Evolutionary conservation across 1,140 invertebrate species (phyloP), one percentile per base, ranked within the genome.

Genomic region (Thaumetopoea pityocampa): DNA sequence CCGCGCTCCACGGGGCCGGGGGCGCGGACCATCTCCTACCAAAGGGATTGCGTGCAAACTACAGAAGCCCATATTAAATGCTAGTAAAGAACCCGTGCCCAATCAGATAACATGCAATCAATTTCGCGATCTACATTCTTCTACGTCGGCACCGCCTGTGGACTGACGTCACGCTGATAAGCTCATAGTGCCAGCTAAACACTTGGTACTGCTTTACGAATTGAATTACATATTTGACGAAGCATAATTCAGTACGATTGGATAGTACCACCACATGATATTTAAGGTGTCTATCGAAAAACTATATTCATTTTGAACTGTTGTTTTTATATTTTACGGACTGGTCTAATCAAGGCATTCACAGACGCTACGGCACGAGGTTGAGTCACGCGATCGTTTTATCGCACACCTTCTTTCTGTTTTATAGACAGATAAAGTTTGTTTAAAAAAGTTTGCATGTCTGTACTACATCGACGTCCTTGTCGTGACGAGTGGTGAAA

Each of bases 41-140:
- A 76, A 68, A 72, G 63, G 54, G 57, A 68, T 84, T 73, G 80
- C 79, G 79, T 84, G 79, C 67, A 46, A 60, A 64, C 52, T 51
- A 57, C 66, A 62, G 66, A 70, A 66, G 76, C 77, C 67, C 62
- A 71, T 68, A 79, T 78, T 81, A 79, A 81, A 81, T 67, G 77
- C 70, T 74, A 73, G 74, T 74, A 68, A 78, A 79, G 71, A 81
- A 76, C 67, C 70, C 77, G 77, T 71, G 71, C 74, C 67, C 71
- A 73, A 81, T 80, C 77, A 71, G 79, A 84, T 84, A 81, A 68
- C 72, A 71, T 81, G 76, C 77, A 80, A 84, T 84, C 80, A 80
- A 81, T 77, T 84, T 80, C 69, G 80, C 80, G 76, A 84, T 84
- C 80, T 84, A 80, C 74, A 81, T 77, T 68, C 73, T 61, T 79